A percentile compares a stretch with the other conserved stretches of the same genome.
Evolutionary conservation across 1,140 invertebrate species (phyloP).

Genomic region (Pseudomyrmex cubaensis): DNA sequence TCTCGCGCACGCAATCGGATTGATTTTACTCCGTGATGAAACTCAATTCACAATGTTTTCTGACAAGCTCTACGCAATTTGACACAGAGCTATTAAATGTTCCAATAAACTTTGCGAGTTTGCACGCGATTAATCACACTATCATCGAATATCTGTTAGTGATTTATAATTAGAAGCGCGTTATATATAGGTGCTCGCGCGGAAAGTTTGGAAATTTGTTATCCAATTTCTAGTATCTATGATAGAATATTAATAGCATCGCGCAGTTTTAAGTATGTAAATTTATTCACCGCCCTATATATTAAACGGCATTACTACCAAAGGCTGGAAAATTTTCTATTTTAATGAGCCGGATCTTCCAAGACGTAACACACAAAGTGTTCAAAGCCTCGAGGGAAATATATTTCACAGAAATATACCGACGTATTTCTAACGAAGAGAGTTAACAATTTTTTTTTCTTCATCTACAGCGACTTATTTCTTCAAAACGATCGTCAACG

Average conservation of each 20-base stretch:
- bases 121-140: constrained; percentile 59
- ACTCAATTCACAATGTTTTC: constrained; percentile 28
- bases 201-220: constrained; percentile 22
- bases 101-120: constrained; percentile 57
- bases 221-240: constrained; percentile 20
- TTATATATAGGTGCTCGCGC: neutral
- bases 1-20: neutral
- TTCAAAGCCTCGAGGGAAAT: constrained; percentile 11
- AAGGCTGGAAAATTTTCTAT: neutral
- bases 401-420: neutral
- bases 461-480: neutral
- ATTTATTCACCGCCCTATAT: constrained; percentile 24
- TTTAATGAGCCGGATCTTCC: constrained; percentile 5
- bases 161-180: constrained; percentile 22
- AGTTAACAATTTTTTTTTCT: neutral
- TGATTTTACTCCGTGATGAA: constrained; percentile 38
- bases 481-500: neutral
- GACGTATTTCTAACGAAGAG: neutral
- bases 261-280: neutral
- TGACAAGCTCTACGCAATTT: constrained; percentile 25
- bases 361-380: neutral
- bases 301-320: constrained; percentile 2
- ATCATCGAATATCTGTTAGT: constrained; percentile 11
- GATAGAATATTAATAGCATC: neutral
- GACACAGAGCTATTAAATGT: constrained; percentile 59